Percentiles rank a stretch among this genome's conserved stretches.
phyloP scores from a whole-genome alignment of 2,888 invertebrate genomes.

The Temnothorax unifasciatus region DNA sequence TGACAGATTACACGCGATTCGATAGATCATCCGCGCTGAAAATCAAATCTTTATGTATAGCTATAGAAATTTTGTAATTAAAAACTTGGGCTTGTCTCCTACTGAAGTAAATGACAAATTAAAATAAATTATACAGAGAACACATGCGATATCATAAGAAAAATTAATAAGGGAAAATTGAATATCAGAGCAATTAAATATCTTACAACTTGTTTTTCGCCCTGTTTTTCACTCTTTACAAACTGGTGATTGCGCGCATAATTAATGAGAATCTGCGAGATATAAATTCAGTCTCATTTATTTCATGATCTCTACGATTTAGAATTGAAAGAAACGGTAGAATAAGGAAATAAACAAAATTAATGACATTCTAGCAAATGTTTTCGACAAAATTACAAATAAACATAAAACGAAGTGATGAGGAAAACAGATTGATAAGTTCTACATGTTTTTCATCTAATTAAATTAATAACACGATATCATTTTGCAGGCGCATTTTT shows the following conservation, averaged over 20 bases:
- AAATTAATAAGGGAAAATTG: not conserved
- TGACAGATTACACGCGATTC: not conserved
- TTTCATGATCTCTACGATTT: not conserved
- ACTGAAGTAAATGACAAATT: not conserved
- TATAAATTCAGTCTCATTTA: conserved; percentile 1
- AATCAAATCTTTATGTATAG: not conserved
- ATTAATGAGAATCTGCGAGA: conserved; percentile 27
- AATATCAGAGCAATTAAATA: conserved; percentile 4
- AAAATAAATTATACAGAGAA: not conserved
- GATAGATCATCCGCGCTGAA: not conserved
- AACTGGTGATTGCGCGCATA: not conserved
- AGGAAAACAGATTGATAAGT: not conserved
- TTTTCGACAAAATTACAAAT: not conserved
- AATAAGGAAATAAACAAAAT: not conserved
- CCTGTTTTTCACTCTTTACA: not conserved
- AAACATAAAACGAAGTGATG: not conserved
- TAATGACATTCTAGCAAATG: not conserved
- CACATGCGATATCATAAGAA: not conserved
- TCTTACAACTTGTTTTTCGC: not conserved
- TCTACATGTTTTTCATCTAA: not conserved
- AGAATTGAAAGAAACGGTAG: not conserved
- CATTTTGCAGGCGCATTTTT: not conserved
- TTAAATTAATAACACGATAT: not conserved
- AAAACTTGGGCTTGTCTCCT: not conserved
- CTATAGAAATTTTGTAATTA: not conserved